phyloP scores from a whole-genome alignment of 2,888 invertebrate species.

The Drosophila emarginata region DNA sequence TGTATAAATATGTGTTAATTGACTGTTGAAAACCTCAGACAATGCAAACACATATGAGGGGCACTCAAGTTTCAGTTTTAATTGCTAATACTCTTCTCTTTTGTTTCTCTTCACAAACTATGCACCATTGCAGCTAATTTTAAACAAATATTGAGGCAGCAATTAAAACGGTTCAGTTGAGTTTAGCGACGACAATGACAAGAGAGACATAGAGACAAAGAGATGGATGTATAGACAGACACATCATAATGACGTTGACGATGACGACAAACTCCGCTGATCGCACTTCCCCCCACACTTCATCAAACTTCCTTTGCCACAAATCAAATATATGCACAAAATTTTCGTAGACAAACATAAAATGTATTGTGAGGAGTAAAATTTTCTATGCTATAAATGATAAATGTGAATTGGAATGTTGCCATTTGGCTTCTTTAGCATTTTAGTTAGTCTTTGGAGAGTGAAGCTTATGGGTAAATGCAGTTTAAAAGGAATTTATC shows the following conservation, averaged over 20 bases:
- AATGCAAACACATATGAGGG: constrained; percentile 21
- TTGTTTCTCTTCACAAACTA: neutral
- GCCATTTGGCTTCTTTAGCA: constrained; percentile 3
- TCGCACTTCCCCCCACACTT: constrained; percentile 14
- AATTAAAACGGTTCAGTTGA: constrained; percentile 74
- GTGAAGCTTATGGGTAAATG: neutral
- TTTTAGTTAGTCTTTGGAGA: neutral
- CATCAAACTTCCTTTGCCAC: constrained; percentile 15
- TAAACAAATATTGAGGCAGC: constrained; percentile 75
- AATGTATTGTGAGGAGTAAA: constrained; percentile 35
- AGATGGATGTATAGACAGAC: no score
- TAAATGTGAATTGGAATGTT: constrained; percentile 1
- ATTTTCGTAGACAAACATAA: constrained; percentile 52
- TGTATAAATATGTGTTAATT: constrained; percentile 74
- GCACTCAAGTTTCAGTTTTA: neutral
- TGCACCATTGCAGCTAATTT: constrained; percentile 73
- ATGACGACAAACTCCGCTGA: neutral
- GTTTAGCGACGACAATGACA: constrained; percentile 41
- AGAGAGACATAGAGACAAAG: neutral
- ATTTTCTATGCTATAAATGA: constrained; percentile 23
- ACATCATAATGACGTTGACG: neutral
- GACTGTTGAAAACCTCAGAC: constrained; percentile 33
- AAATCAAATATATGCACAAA: constrained; percentile 39
- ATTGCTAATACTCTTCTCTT: neutral
- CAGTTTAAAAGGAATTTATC: neutral